Evolutionary conservation across 2,797 vertebrate genomes (phyloP).

Genomic region (Falco novaeseelandiae): DNA sequence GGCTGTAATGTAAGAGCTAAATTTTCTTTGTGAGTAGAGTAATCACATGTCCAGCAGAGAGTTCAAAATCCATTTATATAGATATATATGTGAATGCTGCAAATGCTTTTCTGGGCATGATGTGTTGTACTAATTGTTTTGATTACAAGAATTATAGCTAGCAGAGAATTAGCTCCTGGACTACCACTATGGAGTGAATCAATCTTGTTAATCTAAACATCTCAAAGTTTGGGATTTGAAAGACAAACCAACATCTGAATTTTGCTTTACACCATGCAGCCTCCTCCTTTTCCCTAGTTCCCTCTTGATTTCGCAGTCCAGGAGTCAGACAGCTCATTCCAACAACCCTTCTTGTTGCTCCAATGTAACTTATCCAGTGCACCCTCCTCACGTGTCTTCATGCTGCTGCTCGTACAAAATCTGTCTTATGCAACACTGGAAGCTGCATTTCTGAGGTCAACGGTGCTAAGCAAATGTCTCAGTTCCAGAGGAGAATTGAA

Average conservation of each 20-base stretch:
- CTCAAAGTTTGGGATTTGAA: not conserved
- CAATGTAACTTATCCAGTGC: not conserved
- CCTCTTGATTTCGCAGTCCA: not conserved
- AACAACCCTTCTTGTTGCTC: not conserved
- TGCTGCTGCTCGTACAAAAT: not conserved
- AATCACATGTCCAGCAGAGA: not conserved
- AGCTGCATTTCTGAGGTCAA: not conserved
- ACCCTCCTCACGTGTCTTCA: not conserved
- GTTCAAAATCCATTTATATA: not conserved
- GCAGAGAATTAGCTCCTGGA: not conserved
- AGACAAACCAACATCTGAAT: not conserved
- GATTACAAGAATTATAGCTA: not conserved
- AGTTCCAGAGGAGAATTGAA: not conserved
- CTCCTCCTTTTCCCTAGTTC: not conserved
- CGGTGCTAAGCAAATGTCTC: not conserved
- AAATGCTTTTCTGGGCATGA: not conserved
- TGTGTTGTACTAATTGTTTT: not conserved
- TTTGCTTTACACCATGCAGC: not conserved
- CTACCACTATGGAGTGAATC: not conserved
- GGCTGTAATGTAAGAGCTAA: not conserved
- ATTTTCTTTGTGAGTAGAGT: not conserved
- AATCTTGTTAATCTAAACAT: not conserved
- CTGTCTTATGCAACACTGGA: not conserved
- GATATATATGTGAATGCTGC: not conserved
- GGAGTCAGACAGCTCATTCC: not conserved